Evolutionary conservation across 2,888 invertebrate species (phyloP).

Genomic region (Helicoverpa assulta): DNA sequence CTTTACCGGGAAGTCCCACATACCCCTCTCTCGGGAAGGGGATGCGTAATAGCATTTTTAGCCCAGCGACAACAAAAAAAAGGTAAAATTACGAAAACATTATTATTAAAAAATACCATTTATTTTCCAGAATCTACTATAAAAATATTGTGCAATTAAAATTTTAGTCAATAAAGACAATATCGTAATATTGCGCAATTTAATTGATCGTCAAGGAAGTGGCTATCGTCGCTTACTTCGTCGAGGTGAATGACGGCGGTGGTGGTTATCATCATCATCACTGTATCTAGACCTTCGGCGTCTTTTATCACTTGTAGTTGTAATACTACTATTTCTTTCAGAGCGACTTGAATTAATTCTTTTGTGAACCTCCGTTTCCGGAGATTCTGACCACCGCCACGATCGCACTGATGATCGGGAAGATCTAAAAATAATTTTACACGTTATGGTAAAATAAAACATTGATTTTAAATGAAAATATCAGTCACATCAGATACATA

Average conservation of each 20-base stretch:
- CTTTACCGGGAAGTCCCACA: too few relatives aligned
- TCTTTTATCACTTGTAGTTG: constrained; percentile 34
- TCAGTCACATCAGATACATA: too few relatives aligned
- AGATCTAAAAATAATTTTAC: constrained; percentile 57
- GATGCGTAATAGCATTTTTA: too few relatives aligned
- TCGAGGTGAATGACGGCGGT: constrained; percentile 38
- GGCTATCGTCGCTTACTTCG: constrained; percentile 39
- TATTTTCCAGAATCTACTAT: not conserved
- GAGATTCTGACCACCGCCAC: constrained; percentile 95
- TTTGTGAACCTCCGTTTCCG: constrained; percentile 85
- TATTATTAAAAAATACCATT: not conserved
- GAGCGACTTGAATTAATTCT: constrained; percentile 55
- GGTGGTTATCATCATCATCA: constrained; percentile 36
- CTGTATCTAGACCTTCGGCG: constrained; percentile 47
- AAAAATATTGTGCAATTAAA: too few relatives aligned
- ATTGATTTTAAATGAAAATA: too few relatives aligned
- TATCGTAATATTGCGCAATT: too few relatives aligned
- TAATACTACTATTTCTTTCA: constrained; percentile 24
- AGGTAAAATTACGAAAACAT: too few relatives aligned
- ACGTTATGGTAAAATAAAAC: too few relatives aligned
- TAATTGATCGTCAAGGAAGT: too few relatives aligned
- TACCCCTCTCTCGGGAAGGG: too few relatives aligned
- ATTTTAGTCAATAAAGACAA: too few relatives aligned
- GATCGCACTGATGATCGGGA: constrained; percentile 70
- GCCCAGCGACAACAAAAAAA: too few relatives aligned